Evolutionary conservation across 2,888 invertebrate species (phyloP), one percentile per base, ranked within the genome.

Genomic region (Thereva unica): DNA sequence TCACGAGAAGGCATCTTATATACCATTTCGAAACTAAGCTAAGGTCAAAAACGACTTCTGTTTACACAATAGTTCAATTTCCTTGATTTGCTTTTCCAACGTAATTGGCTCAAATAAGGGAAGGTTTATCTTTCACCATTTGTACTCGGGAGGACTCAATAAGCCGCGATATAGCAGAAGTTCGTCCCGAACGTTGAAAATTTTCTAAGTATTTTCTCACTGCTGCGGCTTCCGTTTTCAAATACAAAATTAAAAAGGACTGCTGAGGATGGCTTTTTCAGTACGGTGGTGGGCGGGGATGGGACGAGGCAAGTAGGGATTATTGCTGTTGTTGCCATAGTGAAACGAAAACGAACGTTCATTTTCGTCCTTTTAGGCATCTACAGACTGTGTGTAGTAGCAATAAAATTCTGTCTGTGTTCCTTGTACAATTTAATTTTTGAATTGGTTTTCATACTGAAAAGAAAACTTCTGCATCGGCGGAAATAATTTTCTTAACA

Each of bases 401-500:
- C 42, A 9, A 42, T 8, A 42, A 42, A 42, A 42, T 8, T 42
- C 23, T 23, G 23, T 23, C 23, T 23, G 23, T 23, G 23, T 23
- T 23, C 23, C 23, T 23, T 23, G 23, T 23, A 23, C 23, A 23
- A 23, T 23, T 23, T 23, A 23, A 23, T 23, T 23, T 23, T 23
- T 23, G 23, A 23, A 23, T 23, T 23, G 23, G 23, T 23, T 23
- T 23, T 23, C n/a, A 23, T 23, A 23, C 23, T 23, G 23, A 41
- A 47, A 47, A 7, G 12, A 38, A 38, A 50, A 23, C 47, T 59
- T 47, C 47, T 59, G 47, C 47, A 47, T 59, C 47, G 45, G 47
- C 47, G n/a, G 38, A 23, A 47, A 47, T 59, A 59, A 59, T 59
- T 59, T 47, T 47, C 47, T 59, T 23, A 23, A 23, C 23, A 23